Evolutionary conservation across 2,888 invertebrate genomes (phyloP), one percentile per base, ranked within the genome.

Genomic region (Acleris emargana): DNA sequence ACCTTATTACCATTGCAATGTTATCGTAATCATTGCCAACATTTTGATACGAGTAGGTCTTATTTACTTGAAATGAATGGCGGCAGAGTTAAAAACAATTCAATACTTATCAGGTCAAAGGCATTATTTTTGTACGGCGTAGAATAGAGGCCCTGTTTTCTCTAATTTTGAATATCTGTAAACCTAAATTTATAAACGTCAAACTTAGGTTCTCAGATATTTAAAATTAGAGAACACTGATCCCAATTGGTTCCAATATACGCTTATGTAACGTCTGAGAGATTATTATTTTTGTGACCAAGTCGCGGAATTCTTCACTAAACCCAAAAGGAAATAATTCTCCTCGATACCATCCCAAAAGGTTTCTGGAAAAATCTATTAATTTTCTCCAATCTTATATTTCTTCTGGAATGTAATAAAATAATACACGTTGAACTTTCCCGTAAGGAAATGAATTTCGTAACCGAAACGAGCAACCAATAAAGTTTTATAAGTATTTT

Each of bases 341-440:
- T 5, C 7, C 28, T 49, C 50, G 5, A 54, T 55, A 43, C 28
- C 43, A 43, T 20, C 50, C n/a, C 54, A 16, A 57, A 57, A 28
- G 45, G 57, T 45, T 57, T 17, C 25, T 22, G 28, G 18, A 16
- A 7, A 54, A 55, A 45, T 54, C 55, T 32, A 54, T 55, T 50
- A 49, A 58, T 50, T 32, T 55, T 52, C 11, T 32, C 38, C 32
- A 52, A 18, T 57, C 50, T 66, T 61, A 49, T 58, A 63, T 54
- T 38, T 49, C 25, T 18, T 25, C 18, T 45, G 55, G 55, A 66
- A 66, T 59, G 53, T 64, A 64, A 45, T 64, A 64, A 43, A 64
- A 45, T 64, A 60, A 60, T 55, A 64, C 25, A 60, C 49, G 51
- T 60, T 55, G 20, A 60, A 55, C 60, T 60, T 66, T 51, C 13